Evolutionary conservation across 2,797 vertebrate species (phyloP).

Genomic region (Platalea minor): DNA sequence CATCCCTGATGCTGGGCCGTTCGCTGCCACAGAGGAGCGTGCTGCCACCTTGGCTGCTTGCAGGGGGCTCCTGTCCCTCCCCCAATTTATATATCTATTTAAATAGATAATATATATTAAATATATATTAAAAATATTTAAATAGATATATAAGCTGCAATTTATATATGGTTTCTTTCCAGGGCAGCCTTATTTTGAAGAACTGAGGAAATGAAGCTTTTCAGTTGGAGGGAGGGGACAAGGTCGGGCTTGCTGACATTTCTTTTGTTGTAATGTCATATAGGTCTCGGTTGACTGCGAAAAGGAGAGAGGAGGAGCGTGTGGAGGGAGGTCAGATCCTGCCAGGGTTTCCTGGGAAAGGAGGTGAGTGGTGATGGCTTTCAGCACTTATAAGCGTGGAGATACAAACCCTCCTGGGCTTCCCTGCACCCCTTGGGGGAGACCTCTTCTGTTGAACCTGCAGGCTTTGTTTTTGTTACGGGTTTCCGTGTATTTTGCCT

Average conservation of each 20-base stretch:
- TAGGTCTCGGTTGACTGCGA: neutral
- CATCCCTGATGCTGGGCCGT: neutral
- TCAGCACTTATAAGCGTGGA: neutral
- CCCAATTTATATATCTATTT: neutral
- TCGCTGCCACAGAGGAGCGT: neutral
- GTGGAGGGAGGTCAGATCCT: neutral
- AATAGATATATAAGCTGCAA: neutral
- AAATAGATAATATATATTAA: neutral
- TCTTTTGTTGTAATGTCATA: neutral
- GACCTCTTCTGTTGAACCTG: neutral
- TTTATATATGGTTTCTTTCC: neutral
- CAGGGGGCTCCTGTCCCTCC: neutral
- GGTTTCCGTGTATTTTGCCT: neutral
- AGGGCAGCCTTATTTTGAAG: neutral
- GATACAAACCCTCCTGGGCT: neutral
- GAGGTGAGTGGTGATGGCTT: constrained; percentile 16
- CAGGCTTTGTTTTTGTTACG: neutral
- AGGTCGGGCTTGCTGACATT: neutral
- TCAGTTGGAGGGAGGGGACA: neutral
- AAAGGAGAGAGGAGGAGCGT: neutral
- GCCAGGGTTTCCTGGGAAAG: neutral
- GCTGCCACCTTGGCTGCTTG: neutral
- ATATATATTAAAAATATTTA: neutral
- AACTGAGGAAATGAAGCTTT: neutral
- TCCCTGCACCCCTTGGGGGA: neutral